Base-by-base conservation (phyloP, 2,113 vertebrate genomes). In the Microcebus ravelobensis region DNA sequence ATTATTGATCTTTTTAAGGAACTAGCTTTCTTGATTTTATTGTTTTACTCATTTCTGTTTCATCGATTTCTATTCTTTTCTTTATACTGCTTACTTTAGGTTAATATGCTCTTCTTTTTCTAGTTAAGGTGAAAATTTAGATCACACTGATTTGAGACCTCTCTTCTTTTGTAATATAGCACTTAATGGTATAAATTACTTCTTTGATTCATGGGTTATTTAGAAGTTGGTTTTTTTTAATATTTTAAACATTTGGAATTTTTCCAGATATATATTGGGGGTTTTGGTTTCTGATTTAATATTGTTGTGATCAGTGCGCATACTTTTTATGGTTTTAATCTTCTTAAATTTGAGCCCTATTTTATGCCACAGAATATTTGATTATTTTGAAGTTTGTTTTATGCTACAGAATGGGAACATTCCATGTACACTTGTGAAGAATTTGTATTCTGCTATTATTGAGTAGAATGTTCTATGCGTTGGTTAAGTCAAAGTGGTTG, bases 241-340 rank as follows among this genome's bases (percentile, higher is more conserved):
- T 18, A 31, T 83, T 76, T 50, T 29, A 20, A 61, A 39, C 92
- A 23, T 34, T 83, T 74, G 63, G 1, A 3, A 6, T 14, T 88
- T 96, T 57, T 36, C 57, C 23, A 77, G 21, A 10, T 48, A 85
- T 10, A 23, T 77, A 96, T 79, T 77, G 11, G 45, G 45, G 45
- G 3, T 91, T 91, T 85, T 27, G n/a, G 23, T 82, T 94, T 96
- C 73, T 86, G 18, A 45, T 87, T 87, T 92, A 13, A 57, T 96
- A 48, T 5, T 86, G 3, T 65, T 84, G 27, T 71, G 6, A 12
- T 81, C 57, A 76, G 73, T 83, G 15, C 39, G 2, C 31, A 42
- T 65, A 18, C 29, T 85, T 67, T 59, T 55, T 77, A 68, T 87
- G 42, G 76, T 59, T 95, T 91, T 68, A 95, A 67, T 70, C 6